Conservation (phyloP, 2,888 invertebrate genomes). For the Epirrhoe alternata region DNA sequence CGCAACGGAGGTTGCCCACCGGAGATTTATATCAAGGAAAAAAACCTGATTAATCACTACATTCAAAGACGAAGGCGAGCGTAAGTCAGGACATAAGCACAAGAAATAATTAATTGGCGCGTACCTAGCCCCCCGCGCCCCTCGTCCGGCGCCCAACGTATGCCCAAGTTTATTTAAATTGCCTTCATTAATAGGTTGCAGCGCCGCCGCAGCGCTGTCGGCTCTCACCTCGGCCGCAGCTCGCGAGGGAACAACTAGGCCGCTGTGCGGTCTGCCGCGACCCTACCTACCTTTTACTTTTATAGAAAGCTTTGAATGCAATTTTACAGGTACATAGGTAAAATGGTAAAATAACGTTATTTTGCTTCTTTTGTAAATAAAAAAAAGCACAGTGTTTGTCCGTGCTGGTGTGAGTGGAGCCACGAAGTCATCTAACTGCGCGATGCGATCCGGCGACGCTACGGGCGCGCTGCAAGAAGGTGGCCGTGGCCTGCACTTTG, state of each 20-base stretch:
- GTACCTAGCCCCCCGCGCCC: slow-evolving; percentile 39
- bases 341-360: too few species aligned
- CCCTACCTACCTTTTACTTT: neutral
- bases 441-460: neutral
- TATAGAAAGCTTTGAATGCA: neutral
- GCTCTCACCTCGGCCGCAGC: slow-evolving; percentile 4
- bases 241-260: neutral
- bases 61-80: slow-evolving; percentile 70
- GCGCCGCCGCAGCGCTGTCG: slow-evolving; percentile 2
- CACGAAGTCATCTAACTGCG: neutral
- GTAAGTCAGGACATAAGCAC: slow-evolving; percentile 72
- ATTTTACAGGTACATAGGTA: too few species aligned
- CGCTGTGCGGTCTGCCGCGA: neutral
- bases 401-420: too few species aligned
- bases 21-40: slow-evolving; percentile 67
- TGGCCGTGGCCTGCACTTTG: slow-evolving; percentile 46
- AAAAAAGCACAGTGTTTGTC: too few species aligned
- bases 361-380: too few species aligned
- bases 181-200: slow-evolving; percentile 57
- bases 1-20: slow-evolving; percentile 42
- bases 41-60: slow-evolving; percentile 77
- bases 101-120: slow-evolving; percentile 73
- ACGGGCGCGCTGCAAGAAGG: neutral
- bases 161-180: slow-evolving; percentile 61
- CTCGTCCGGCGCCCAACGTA: slow-evolving; percentile 34